Base-by-base conservation (phyloP, 2,113 vertebrate genomes). In the Lophotis ruficrista region DNA sequence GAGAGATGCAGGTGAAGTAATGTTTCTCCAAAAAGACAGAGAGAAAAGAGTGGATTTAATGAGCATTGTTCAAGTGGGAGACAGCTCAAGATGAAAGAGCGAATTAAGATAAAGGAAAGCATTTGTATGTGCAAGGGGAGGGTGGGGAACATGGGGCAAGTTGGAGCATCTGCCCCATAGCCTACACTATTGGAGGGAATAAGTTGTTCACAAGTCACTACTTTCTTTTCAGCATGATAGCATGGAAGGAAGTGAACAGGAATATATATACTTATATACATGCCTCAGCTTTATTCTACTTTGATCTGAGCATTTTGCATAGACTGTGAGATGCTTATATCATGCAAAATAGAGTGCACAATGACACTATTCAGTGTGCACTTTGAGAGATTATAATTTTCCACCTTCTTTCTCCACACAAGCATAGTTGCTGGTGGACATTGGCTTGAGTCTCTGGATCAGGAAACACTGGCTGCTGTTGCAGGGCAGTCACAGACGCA, bases 71-170 rank as follows among this genome's bases (percentile, higher is more conserved):
- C 70, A 88, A 31, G 27, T 45, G 37, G 35, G 23, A 90, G 75
- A 88, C 88, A 93, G 61, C 80, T 79, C 38, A 81, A 83, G 60
- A 83, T 60, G 73, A 89, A 94, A 95, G 87, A 96, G 6, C 60
- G 84, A 93, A 94, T 94, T 83, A 94, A 84, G 70, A 51, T 51
- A 58, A 68, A 78, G 56, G 2, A 1, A 41, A 57, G 23, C 23
- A 51, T 69, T 87, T 95, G 21, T 85, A 20, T 35, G 18, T 62
- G 14, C 43, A 66, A 30, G 16, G 27, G 6, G n/a, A 43, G 57
- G 54, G 27, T 1, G 2, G 27, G 41, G 27, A 93, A 47, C 19
- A 22, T 10, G 23, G 15, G 25, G 12, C 33, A 54, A 27, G 30
- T 25, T 66, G n/a, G 41, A 92, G 9, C 31, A 45, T 83, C 28